A percentile compares a stretch with the other conserved stretches of the same genome.
Conservation (phyloP, 2,797 vertebrate species). For the Pangasius macronema region DNA sequence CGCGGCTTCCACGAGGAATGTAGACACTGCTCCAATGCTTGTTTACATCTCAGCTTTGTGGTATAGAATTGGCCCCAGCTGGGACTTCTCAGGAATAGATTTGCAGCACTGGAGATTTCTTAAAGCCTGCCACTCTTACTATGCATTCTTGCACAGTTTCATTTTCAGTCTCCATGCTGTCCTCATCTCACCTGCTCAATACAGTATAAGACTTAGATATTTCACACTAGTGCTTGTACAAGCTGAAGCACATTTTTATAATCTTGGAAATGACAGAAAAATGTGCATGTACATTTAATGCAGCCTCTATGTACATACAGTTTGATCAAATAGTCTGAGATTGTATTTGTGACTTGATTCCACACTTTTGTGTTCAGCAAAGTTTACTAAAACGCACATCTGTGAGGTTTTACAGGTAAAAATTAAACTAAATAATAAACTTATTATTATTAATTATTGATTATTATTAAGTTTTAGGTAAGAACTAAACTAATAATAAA, state of each 20-base stretch:
- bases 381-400: neutral
- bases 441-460: neutral
- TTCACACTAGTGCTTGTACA: neutral
- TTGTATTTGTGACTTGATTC: neutral
- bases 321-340: neutral
- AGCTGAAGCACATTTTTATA: neutral
- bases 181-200: neutral
- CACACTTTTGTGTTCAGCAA: neutral
- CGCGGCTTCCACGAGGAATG: conserved; percentile 73
- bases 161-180: neutral
- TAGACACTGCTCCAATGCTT: conserved; percentile 67
- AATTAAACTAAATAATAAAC: neutral
- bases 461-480: neutral
- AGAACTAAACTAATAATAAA: too few relatives aligned
- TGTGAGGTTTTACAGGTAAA: neutral
- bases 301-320: neutral
- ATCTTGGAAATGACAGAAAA: neutral
- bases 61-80: conserved; percentile 54
- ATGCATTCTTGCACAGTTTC: neutral
- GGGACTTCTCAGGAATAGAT: conserved; percentile 46
- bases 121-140: conserved; percentile 37
- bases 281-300: neutral
- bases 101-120: conserved; percentile 36
- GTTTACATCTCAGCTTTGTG: conserved; percentile 68
- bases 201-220: neutral